phyloP scores from a whole-genome alignment of 2,888 invertebrate species.

The Ethmia dodecea region DNA sequence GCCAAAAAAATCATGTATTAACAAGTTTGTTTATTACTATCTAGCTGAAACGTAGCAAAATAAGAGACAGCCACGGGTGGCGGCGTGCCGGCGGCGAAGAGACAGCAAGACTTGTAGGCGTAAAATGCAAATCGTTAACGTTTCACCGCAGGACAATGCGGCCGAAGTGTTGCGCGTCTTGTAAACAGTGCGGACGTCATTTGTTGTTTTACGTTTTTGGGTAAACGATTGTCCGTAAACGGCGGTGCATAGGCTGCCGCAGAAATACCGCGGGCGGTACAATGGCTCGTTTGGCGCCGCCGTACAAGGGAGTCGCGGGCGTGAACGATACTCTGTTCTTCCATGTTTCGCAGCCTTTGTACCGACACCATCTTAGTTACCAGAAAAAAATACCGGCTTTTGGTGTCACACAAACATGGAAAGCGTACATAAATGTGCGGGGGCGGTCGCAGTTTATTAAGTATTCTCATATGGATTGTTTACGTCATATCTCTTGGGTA shows the following conservation, averaged over 20 bases:
- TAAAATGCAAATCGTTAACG: conserved; percentile 64
- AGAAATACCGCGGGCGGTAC: conserved; percentile 60
- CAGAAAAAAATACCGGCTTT: conserved; percentile 39
- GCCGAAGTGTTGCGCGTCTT: conserved; percentile 63
- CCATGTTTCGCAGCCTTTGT: conserved; percentile 31
- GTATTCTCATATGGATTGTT: conserved; percentile 31
- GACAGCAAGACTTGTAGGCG: conserved; percentile 43
- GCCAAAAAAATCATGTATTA: too few relatives aligned
- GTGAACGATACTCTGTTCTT: conserved; percentile 51
- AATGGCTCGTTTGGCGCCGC: conserved; percentile 59
- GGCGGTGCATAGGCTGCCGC: conserved; percentile 65
- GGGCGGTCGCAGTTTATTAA: conserved; percentile 25
- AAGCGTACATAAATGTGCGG: conserved; percentile 17
- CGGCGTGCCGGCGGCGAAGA: conserved; percentile 22
- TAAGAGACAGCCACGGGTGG: conserved; percentile 27
- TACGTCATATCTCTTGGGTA: conserved; percentile 26
- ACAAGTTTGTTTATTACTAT: too few relatives aligned
- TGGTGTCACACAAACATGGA: conserved; percentile 32
- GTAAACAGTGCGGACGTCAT: conserved; percentile 67
- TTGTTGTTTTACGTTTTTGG: conserved; percentile 76
- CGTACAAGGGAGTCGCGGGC: conserved; percentile 57
- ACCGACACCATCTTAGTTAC: conserved; percentile 38
- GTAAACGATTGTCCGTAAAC: conserved; percentile 67
- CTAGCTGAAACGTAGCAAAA: too few relatives aligned
- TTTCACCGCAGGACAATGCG: conserved; percentile 70